Evolutionary conservation across 1,140 invertebrate genomes (phyloP).

Genomic region (Gryon sp.): DNA sequence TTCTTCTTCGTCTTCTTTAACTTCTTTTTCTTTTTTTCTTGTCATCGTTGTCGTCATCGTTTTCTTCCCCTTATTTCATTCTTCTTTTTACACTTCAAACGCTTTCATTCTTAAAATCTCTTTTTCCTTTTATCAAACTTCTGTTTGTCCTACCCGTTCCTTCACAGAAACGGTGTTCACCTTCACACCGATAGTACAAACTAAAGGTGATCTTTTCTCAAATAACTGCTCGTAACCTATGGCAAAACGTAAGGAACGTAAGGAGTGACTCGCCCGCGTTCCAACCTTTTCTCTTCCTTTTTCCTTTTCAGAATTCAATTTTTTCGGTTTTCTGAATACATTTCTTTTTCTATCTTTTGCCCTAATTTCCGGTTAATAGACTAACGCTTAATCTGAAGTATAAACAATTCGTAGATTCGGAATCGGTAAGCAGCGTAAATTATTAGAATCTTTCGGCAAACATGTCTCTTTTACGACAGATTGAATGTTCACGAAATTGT

Average conservation of each 20-base stretch:
- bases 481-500: too few relatives aligned
- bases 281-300: slow-evolving; percentile 9
- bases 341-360: not conserved
- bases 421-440: too few relatives aligned
- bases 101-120: slow-evolving; percentile 33
- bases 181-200: slow-evolving; percentile 36
- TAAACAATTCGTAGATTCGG: not conserved
- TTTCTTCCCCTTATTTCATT: slow-evolving; percentile 14
- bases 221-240: slow-evolving; percentile 55
- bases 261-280: slow-evolving; percentile 8
- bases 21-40: slow-evolving; percentile 12
- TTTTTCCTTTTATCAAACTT: slow-evolving; percentile 21
- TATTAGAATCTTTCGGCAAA: too few relatives aligned
- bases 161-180: slow-evolving; percentile 27
- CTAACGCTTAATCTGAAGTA: not conserved
- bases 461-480: too few relatives aligned
- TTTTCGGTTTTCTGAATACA: slow-evolving; percentile 16
- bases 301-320: slow-evolving; percentile 11
- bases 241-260: slow-evolving; percentile 51
- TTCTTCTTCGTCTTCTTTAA: slow-evolving; percentile 2
- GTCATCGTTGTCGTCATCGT: slow-evolving; percentile 4
- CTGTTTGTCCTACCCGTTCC: slow-evolving; percentile 33
- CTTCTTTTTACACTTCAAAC: slow-evolving; percentile 25
- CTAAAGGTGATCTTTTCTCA: slow-evolving; percentile 42
- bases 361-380: slow-evolving; percentile 10